A percentile compares a stretch with the other conserved stretches of the same genome.
Evolutionary conservation across 1,140 invertebrate genomes (phyloP).

Genomic region (Mylabris phalerata): DNA sequence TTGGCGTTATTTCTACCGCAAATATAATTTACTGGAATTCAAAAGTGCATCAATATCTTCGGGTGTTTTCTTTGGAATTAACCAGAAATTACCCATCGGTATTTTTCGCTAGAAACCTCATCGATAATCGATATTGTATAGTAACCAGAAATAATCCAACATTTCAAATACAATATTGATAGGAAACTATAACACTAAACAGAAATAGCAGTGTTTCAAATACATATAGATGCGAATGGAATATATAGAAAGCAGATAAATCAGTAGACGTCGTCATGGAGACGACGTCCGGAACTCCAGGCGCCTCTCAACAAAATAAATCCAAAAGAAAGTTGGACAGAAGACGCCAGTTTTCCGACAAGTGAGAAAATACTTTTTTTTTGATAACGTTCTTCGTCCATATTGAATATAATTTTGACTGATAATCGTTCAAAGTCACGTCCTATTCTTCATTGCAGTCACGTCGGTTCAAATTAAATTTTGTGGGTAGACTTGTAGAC

Average conservation of each 20-base stretch:
- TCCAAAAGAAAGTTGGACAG: too few relatives aligned
- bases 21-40: not conserved
- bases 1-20: slow-evolving; percentile 8
- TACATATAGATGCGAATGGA: not conserved
- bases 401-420: too few relatives aligned
- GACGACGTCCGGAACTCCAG: slow-evolving; percentile 13
- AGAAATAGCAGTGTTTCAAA: slow-evolving; percentile 5
- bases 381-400: too few relatives aligned
- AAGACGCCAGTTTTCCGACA: too few relatives aligned
- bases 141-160: too few relatives aligned
- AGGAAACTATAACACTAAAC: slow-evolving; percentile 12
- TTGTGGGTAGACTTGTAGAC: slow-evolving; percentile 7
- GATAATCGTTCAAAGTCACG: slow-evolving; percentile 1
- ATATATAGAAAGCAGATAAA: slow-evolving; percentile 12
- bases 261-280: slow-evolving; percentile 10
- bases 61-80: too few relatives aligned
- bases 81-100: too few relatives aligned
- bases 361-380: too few relatives aligned
- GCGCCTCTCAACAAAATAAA: slow-evolving; percentile 5
- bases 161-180: slow-evolving; percentile 8
- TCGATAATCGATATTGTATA: too few relatives aligned
- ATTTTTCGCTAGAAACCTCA: too few relatives aligned
- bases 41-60: too few relatives aligned
- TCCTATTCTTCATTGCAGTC: slow-evolving; percentile 15
- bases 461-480: slow-evolving; percentile 28